These are phyloP conservation scores for Sinocyclocheilus anshuiensis DNA, from an alignment of 2,113 vertebrate species.

Conservation along the genomic window DNA sequence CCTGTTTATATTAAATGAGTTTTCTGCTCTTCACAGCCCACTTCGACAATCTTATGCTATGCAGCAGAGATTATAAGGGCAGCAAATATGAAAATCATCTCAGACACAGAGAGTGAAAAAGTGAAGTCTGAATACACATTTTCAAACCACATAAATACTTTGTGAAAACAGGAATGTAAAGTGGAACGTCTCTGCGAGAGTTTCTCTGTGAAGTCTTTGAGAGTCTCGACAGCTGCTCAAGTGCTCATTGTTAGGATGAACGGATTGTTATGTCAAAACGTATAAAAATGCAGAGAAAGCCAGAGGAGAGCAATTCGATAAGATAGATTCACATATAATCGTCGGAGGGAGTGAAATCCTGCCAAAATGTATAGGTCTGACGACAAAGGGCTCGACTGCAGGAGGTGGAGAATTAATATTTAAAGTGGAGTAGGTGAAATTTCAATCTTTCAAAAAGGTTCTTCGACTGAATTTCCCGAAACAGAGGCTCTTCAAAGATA, in stretches of 20 bases:
- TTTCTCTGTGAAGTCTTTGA: conserved; percentile 33
- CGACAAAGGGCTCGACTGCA: conserved; percentile 33
- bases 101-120: conserved; percentile 17
- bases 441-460: conserved; percentile 44
- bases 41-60: background rate
- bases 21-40: background rate
- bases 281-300: conserved; percentile 43
- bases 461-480: conserved; percentile 7
- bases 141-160: conserved; percentile 32
- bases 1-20: background rate
- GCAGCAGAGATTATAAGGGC: conserved; percentile 23
- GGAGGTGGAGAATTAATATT: conserved; percentile 54
- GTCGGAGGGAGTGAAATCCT: conserved; percentile 3
- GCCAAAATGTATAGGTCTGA: conserved; percentile 11
- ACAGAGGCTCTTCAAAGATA: conserved; percentile 28
- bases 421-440: conserved; percentile 46
- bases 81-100: conserved; percentile 11
- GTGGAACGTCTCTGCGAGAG: conserved; percentile 5
- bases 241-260: conserved; percentile 46
- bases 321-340: background rate
- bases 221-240: conserved; percentile 41
- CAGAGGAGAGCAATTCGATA: conserved; percentile 21
- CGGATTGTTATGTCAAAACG: conserved; percentile 34
- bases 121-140: background rate
- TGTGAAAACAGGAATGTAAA: conserved; percentile 33